These are phyloP conservation scores for Riparia riparia DNA, from an alignment of 2,113 vertebrate genomes.

Conservation along the genomic window DNA sequence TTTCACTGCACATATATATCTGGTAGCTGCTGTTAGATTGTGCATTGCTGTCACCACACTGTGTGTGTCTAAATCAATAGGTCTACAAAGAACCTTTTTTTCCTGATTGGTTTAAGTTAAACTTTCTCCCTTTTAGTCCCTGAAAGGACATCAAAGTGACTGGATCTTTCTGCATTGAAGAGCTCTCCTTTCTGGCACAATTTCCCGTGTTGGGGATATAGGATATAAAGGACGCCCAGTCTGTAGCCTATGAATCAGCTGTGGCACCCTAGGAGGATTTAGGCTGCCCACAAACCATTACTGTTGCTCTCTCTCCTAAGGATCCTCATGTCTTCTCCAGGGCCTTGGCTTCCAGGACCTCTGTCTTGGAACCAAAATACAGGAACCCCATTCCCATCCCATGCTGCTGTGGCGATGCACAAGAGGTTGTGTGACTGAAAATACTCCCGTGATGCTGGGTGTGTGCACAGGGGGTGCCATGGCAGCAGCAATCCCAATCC, in stretches of 20 bases:
- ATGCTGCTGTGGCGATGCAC: accelerated
- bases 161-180: neutral
- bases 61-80: neutral
- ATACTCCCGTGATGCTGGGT: neutral
- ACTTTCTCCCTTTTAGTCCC: neutral
- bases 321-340: neutral
- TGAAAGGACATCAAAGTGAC: neutral
- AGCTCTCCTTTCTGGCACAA: neutral
- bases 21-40: neutral
- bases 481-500: neutral
- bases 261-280: neutral
- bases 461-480: neutral
- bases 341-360: neutral
- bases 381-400: neutral
- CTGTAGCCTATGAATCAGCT: neutral
- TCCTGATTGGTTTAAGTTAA: neutral
- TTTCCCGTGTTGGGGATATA: neutral
- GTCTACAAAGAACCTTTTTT: neutral
- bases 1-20: neutral
- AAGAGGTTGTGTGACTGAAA: neutral
- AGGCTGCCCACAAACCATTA: neutral
- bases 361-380: neutral
- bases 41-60: neutral
- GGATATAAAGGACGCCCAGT: neutral
- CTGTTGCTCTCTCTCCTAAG: neutral